phyloP scores from a whole-genome alignment of 1,140 invertebrate genomes.

The Eufriesea mexicana region DNA sequence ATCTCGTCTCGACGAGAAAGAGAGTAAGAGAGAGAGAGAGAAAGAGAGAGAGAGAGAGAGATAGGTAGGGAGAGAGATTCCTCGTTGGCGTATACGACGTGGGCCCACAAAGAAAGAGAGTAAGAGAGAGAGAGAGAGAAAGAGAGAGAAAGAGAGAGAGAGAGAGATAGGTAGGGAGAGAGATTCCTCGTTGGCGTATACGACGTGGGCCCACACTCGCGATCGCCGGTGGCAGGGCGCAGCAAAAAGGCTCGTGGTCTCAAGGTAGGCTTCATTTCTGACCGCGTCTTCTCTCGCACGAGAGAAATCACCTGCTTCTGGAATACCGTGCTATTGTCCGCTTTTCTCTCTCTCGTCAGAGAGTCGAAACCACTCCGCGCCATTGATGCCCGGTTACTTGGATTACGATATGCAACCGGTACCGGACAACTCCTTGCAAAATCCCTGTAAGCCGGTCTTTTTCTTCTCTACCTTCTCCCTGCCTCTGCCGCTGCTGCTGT shows the following conservation, averaged over 20 bases:
- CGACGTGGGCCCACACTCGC: neutral
- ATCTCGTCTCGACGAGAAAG: neutral
- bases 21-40: too few species aligned
- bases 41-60: too few species aligned
- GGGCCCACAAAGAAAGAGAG: too few species aligned
- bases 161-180: too few species aligned
- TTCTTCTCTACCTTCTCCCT: neutral
- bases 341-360: neutral
- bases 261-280: slow-evolving; percentile 73
- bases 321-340: slow-evolving; percentile 3
- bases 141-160: too few species aligned
- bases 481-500: neutral
- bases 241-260: slow-evolving; percentile 52
- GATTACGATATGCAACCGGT: slow-evolving; percentile 58
- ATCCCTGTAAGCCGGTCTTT: neutral
- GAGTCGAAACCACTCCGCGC: neutral
- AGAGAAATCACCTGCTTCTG: slow-evolving; percentile 51
- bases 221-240: slow-evolving; percentile 34
- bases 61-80: too few species aligned
- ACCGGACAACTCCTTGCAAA: slow-evolving; percentile 15
- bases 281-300: slow-evolving; percentile 38
- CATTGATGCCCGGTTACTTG: slow-evolving; percentile 14
- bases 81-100: neutral
- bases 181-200: neutral
- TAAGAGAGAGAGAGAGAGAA: too few species aligned